phyloP scores from a whole-genome alignment of 1,140 invertebrate species.

The Delia radicum region DNA sequence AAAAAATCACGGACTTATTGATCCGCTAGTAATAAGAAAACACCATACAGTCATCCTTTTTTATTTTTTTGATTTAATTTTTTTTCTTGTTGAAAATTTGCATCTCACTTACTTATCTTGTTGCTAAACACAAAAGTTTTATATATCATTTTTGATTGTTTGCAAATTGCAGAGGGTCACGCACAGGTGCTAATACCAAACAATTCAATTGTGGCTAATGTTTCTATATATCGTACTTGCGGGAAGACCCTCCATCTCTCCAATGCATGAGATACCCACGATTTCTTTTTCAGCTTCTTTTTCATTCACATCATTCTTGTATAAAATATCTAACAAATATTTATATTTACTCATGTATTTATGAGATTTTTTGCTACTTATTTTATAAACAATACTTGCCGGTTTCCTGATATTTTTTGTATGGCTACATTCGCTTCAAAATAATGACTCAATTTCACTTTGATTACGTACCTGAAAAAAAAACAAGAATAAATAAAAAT shows the following conservation, averaged over 20 bases:
- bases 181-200: not conserved
- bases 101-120: too few species aligned
- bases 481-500: not conserved
- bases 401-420: too few species aligned
- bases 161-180: not conserved
- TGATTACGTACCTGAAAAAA: not conserved
- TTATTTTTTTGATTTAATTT: too few species aligned
- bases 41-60: too few species aligned
- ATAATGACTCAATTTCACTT: not conserved
- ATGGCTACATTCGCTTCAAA: too few species aligned
- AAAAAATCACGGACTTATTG: too few species aligned
- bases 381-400: too few species aligned
- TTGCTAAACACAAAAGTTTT: not conserved
- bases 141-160: not conserved
- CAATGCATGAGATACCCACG: not conserved
- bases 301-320: not conserved
- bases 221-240: not conserved
- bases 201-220: not conserved
- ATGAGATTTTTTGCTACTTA: too few species aligned
- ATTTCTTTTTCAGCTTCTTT: not conserved
- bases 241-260: not conserved
- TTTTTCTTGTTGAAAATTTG: too few species aligned
- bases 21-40: too few species aligned
- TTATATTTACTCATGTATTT: not conserved
- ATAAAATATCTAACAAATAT: not conserved